Conservation (phyloP, 2,888 invertebrate species). For the Hirtodrosophila trivittata region DNA sequence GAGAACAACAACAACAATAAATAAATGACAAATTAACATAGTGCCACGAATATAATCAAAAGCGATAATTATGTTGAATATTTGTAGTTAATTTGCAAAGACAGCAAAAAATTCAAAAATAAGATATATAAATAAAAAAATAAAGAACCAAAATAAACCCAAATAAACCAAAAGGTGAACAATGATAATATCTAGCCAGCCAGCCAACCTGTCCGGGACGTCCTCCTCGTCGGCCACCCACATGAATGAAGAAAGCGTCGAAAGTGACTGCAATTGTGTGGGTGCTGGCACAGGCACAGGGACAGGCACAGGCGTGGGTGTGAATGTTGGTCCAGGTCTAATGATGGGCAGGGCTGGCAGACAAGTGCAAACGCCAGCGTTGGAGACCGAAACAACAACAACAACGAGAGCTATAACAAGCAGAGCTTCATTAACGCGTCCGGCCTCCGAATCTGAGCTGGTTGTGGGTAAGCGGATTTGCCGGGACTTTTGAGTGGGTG, state of each 20-base stretch:
- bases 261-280: conserved; percentile 56
- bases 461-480: conserved; percentile 67
- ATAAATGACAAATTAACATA: conserved; percentile 69
- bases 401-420: conserved; percentile 39
- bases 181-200: conserved; percentile 70
- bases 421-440: conserved; percentile 74
- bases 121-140: neutral
- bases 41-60: conserved; percentile 64
- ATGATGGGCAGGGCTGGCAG: conserved; percentile 39
- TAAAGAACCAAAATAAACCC: conserved; percentile 1
- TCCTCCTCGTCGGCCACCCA: conserved; percentile 33
- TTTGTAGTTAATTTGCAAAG: conserved; percentile 64
- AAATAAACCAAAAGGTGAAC: conserved; percentile 33
- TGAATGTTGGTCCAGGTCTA: conserved; percentile 10
- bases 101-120: conserved; percentile 15
- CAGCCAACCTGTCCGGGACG: conserved; percentile 56
- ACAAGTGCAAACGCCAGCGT: conserved; percentile 41
- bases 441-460: conserved; percentile 70
- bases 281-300: conserved; percentile 16
- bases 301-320: conserved; percentile 10
- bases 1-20: conserved; percentile 12
- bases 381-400: conserved; percentile 29
- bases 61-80: conserved; percentile 64
- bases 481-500: conserved; percentile 1
- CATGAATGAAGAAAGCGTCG: conserved; percentile 55